Base-by-base conservation (phyloP, 2,113 vertebrate genomes). In the Toxostoma redivivum region DNA sequence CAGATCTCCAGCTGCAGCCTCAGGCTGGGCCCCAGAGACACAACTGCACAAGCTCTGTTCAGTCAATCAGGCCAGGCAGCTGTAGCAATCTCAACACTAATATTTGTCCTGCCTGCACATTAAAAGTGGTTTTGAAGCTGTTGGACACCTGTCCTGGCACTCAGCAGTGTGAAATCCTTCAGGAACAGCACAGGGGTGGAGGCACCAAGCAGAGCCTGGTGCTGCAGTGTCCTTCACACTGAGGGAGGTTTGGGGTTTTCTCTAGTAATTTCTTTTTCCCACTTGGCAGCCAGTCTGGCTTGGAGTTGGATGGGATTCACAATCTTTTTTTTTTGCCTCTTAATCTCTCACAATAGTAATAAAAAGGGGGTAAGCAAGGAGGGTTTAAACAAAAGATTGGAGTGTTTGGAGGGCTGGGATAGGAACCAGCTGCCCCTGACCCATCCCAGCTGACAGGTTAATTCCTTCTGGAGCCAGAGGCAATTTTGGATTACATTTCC, bases 131-230 rank as follows among this genome's bases (percentile, higher is more conserved):
- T 54, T 71, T 64, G 37, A 60, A 44, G 6, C 1, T 1, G 9
- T 27, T 58, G 50, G 51, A 7, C 12, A 0, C 22, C 10, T 1
- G 0, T 19, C 25, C 58, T 62, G 40, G 5, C 58, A 40, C 56
- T 27, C 25, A 77, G 54, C 58, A 37, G 0, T 1, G 3, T 40
- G 20, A 35, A 71, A 11, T 44, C 47, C 7, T 54, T 44, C 60
- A 9, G 2, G 9, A 10, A 25, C 67, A 67, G 25, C 65, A 1
- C 19, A 13, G 11, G 37, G 60, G 42, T 23, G 19, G 57, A 38
- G 31, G 60, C 38, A 35, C 25, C 27, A 10, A 21, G n/a, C 45
- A 77, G 53, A n/a, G 3, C 65, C 47, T 31, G 30, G 44, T 10
- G 15, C 22, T 9, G 61, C 66, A 40, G 66, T 1, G 12, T 28